phyloP scores from a whole-genome alignment of 2,113 vertebrate genomes.

The Albula glossodonta region DNA sequence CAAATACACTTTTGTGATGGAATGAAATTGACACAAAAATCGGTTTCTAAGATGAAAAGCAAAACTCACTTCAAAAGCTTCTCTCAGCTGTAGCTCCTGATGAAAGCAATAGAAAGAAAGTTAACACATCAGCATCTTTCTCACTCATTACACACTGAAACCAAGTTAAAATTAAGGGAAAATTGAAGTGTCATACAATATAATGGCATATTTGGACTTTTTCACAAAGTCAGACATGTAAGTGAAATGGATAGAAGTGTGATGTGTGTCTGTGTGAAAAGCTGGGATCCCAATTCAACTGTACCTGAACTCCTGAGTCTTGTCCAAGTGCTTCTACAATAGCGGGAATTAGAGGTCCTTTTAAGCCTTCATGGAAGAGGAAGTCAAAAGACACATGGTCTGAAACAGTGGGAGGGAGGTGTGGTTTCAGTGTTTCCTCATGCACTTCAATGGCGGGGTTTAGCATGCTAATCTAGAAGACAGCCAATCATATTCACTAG shows the following conservation, averaged over 20 bases:
- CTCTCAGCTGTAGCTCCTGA: not conserved
- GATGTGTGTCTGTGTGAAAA: not conserved
- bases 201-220: not conserved
- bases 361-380: conserved; percentile 36
- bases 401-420: conserved; percentile 32
- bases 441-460: not conserved
- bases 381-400: conserved; percentile 41
- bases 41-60: not conserved
- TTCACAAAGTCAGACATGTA: not conserved
- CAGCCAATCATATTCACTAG: not conserved
- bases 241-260: not conserved
- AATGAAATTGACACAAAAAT: not conserved
- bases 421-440: conserved; percentile 28
- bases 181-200: too few species aligned
- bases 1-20: not conserved
- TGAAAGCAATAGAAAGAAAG: not conserved
- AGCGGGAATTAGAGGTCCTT: conserved; percentile 27
- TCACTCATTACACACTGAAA: not conserved
- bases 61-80: not conserved
- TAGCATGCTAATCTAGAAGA: not conserved
- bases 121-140: not conserved
- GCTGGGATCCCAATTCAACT: conserved; percentile 1
- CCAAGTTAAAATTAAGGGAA: too few species aligned
- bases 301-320: conserved; percentile 43
- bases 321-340: conserved; percentile 20